Conservation (phyloP, 1,140 invertebrate genomes). For the Aphaenogaster ashmeadi region DNA sequence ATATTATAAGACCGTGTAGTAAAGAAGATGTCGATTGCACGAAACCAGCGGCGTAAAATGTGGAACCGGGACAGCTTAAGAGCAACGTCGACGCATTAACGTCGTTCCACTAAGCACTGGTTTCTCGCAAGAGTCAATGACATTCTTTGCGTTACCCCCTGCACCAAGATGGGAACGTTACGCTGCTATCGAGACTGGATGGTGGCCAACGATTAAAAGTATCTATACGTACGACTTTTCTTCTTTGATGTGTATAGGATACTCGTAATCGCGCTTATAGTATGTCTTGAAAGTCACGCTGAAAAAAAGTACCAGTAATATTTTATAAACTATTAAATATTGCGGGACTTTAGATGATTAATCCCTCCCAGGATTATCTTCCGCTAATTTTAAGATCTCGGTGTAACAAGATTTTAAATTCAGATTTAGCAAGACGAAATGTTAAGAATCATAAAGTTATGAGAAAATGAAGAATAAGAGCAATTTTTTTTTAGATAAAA, state of each 20-base stretch:
- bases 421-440: slow-evolving; percentile 2
- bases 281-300: neutral
- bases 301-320: neutral
- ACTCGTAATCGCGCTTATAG: neutral
- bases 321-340: slow-evolving; percentile 15
- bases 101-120: slow-evolving; percentile 23
- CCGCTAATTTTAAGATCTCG: neutral
- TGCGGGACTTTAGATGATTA: neutral
- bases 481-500: neutral
- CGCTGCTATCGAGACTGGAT: slow-evolving; percentile 77
- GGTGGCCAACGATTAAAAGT: slow-evolving; percentile 78
- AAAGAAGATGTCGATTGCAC: slow-evolving; percentile 64
- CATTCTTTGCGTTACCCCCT: slow-evolving; percentile 56
- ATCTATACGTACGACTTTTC: slow-evolving; percentile 61
- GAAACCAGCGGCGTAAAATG: slow-evolving; percentile 51
- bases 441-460: neutral
- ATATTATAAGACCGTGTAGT: slow-evolving; percentile 47
- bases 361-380: neutral
- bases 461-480: neutral
- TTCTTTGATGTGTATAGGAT: neutral
- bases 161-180: slow-evolving; percentile 75
- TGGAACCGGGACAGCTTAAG: slow-evolving; percentile 54
- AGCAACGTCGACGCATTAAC: slow-evolving; percentile 48
- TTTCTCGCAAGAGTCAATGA: slow-evolving; percentile 47
- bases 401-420: slow-evolving; percentile 17